Conservation (phyloP, 2,888 invertebrate species). For the Gnatocerus cornutus region DNA sequence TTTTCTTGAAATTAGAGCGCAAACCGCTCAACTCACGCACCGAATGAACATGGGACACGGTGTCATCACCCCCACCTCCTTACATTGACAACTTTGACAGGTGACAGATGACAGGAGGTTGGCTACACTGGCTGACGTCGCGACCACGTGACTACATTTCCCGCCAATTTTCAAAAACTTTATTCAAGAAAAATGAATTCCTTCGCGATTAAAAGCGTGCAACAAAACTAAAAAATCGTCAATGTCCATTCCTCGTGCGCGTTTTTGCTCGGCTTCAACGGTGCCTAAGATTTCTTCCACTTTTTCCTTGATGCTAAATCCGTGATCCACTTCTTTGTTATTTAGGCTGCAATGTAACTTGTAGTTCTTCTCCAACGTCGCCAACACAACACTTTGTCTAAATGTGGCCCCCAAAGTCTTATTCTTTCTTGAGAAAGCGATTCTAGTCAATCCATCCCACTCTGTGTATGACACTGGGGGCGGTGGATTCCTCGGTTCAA, state of each 20-base stretch:
- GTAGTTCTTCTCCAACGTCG: slow-evolving; percentile 93
- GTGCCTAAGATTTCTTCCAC: slow-evolving; percentile 83
- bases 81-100: slow-evolving; percentile 3
- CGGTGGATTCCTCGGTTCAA: slow-evolving; percentile 98
- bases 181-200: slow-evolving; percentile 85
- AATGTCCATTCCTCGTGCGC: slow-evolving; percentile 95
- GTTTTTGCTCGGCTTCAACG: slow-evolving; percentile 81
- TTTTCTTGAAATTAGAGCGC: slow-evolving; percentile 1
- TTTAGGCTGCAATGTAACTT: slow-evolving; percentile 89
- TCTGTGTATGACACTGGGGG: slow-evolving; percentile 97
- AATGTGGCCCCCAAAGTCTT: slow-evolving; percentile 95
- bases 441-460: slow-evolving; percentile 98
- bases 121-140: slow-evolving; percentile 12
- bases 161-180: neutral
- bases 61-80: slow-evolving; percentile 28
- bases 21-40: slow-evolving; percentile 15
- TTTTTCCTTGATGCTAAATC: slow-evolving; percentile 88
- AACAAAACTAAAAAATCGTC: slow-evolving; percentile 90
- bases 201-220: slow-evolving; percentile 88
- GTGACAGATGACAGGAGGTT: slow-evolving; percentile 21
- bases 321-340: slow-evolving; percentile 84
- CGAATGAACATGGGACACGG: slow-evolving; percentile 50
- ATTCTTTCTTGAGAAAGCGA: slow-evolving; percentile 96
- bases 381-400: slow-evolving; percentile 87
- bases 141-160: too few species aligned